Conservation (phyloP, 2,113 vertebrate species). For the Osmerus mordax region DNA sequence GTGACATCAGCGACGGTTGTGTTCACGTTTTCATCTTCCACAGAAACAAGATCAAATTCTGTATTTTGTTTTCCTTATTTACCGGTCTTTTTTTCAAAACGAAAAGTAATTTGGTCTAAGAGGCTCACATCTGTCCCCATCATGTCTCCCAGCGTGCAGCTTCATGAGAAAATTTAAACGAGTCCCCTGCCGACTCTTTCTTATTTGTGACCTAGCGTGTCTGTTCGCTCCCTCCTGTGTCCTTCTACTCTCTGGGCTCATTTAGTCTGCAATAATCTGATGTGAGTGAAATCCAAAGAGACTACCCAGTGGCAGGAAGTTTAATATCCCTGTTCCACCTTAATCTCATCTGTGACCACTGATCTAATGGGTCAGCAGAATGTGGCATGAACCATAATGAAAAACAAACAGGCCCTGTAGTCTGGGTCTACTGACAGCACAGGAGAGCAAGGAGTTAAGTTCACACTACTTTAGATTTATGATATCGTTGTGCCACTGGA, state of each 20-base stretch:
- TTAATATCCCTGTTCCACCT: neutral
- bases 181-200: neutral
- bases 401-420: neutral
- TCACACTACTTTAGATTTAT: neutral
- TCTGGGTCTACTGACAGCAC: neutral
- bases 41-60: neutral
- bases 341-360: slow-evolving; percentile 6
- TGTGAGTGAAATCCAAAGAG: slow-evolving; percentile 1
- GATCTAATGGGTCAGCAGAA: slow-evolving; percentile 3
- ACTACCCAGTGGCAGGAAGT: neutral
- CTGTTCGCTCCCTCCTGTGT: slow-evolving; percentile 19
- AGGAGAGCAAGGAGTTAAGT: neutral
- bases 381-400: neutral
- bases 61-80: neutral
- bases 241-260: slow-evolving; percentile 18
- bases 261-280: slow-evolving; percentile 28
- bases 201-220: slow-evolving; percentile 4
- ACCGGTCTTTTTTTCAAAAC: slow-evolving; percentile 19
- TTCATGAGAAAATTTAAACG: slow-evolving; percentile 6
- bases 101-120: neutral
- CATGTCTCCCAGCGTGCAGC: slow-evolving; percentile 9
- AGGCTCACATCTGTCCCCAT: slow-evolving; percentile 10
- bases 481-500: neutral
- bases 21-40: slow-evolving; percentile 28
- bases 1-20: slow-evolving; percentile 32